Evolutionary conservation across 1,140 invertebrate genomes (phyloP).

Genomic region (Camponotus floridanus): DNA sequence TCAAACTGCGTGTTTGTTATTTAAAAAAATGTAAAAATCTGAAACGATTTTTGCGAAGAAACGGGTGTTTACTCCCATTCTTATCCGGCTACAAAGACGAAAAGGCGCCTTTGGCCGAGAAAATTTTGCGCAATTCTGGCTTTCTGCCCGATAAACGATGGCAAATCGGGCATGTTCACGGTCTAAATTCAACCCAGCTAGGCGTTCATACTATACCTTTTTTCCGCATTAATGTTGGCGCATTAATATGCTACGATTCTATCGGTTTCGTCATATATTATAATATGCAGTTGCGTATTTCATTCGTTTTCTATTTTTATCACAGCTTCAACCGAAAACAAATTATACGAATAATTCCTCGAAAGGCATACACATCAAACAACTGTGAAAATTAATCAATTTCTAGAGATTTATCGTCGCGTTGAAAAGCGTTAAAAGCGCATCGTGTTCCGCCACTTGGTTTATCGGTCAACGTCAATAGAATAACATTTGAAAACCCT

Average conservation of each 20-base stretch:
- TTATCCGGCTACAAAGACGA: background rate
- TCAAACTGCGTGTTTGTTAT: background rate
- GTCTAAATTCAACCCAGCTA: slow-evolving; percentile 44
- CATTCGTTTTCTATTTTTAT: too few relatives aligned
- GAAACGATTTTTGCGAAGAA: background rate
- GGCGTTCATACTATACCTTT: slow-evolving; percentile 9
- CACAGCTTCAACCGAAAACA: too few relatives aligned
- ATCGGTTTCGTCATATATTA: background rate
- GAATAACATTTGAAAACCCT: slow-evolving; percentile 55
- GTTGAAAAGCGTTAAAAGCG: background rate
- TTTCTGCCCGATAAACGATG: background rate
- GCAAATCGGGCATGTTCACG: slow-evolving; percentile 36
- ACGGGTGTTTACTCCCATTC: background rate
- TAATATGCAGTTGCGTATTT: background rate
- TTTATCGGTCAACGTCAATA: slow-evolving; percentile 44
- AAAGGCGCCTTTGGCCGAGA: slow-evolving; percentile 22
- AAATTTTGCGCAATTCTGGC: slow-evolving; percentile 64
- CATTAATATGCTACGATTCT: slow-evolving; percentile 19
- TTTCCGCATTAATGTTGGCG: slow-evolving; percentile 13
- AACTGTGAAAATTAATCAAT: too few relatives aligned
- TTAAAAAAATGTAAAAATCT: background rate
- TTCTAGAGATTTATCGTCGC: too few relatives aligned
- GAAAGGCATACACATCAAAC: too few relatives aligned
- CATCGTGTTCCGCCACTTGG: background rate
- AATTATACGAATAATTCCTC: too few relatives aligned